Base-by-base conservation (phyloP, 1,140 invertebrate species). In the Samia ricini region DNA sequence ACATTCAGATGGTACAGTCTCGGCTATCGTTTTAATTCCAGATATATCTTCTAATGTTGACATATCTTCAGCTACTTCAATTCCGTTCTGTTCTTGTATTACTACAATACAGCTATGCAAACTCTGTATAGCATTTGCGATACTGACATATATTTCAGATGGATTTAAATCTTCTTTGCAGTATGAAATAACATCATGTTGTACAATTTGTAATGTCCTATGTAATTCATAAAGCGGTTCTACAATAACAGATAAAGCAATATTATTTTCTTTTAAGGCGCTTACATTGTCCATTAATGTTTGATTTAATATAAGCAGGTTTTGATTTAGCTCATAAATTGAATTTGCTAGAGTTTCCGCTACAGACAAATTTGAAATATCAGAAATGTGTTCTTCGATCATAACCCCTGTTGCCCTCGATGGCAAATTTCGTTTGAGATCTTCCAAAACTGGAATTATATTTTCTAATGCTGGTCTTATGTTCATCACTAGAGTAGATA, bases 1-100 rank as follows among this genome's bases (percentile, higher is more conserved):
- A 26, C 68, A 62, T 62, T 88, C 83, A 33, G 64, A 71, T 24
- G 67, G 67, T 20, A 83, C 59, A 42, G 79, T 76, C 26, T 90
- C 92, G 18, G 92, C 92, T 18, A 77, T 83, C 4, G 92, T 91
- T 83, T 93, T 93, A 21, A 93, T 84, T 12, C 83, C 87, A 7
- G 92, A 93, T 61, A 93, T 83, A 77, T 93, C 92, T 68, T 92
- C 92, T 59, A 92, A 77, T 10, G 92, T 93, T 4, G 92, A 91
- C 70, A 91, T 73, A 20, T 91, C 86, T 49, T 91, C 91, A 5
- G 68, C 69, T 19, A 63, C 73, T 81, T 91, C 91, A 51, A 92
- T 48, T 2, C 79, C 74, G 55, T 72, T 67, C 64, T 90, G 82
- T 76, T 91, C 85, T 66, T 92, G 84, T 21, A 93, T 82, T 54